Evolutionary conservation across 2,113 vertebrate genomes (phyloP).

Genomic region (Tachysurus vachellii): DNA sequence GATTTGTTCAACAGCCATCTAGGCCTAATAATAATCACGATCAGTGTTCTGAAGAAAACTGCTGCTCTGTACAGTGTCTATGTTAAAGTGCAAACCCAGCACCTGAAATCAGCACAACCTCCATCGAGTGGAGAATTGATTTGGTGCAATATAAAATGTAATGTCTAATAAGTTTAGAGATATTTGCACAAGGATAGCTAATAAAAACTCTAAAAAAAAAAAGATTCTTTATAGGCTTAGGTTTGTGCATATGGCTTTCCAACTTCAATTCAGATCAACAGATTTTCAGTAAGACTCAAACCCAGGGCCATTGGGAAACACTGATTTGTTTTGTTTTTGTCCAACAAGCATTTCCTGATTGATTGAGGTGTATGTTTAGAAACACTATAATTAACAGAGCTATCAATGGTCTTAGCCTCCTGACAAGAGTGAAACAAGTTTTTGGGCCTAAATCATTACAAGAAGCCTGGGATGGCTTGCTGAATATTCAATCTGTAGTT

Average conservation of each 20-base stretch:
- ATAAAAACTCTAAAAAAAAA: too few species aligned
- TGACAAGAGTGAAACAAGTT: background rate
- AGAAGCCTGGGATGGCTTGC: background rate
- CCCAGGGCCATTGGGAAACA: background rate
- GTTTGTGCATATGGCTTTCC: background rate
- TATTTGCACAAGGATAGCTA: background rate
- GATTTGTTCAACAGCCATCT: background rate
- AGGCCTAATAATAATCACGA: slow-evolving; percentile 1
- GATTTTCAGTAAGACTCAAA: background rate
- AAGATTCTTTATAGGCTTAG: slow-evolving; percentile 6
- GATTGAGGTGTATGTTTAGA: background rate
- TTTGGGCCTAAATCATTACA: background rate
- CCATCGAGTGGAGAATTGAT: slow-evolving; percentile 6
- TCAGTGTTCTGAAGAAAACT: slow-evolving; percentile 14
- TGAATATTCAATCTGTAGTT: background rate
- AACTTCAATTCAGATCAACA: background rate
- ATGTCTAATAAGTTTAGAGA: background rate
- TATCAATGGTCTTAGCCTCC: background rate
- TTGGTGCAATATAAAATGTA: background rate
- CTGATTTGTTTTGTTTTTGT: background rate
- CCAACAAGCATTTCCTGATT: background rate
- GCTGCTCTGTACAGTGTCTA: slow-evolving; percentile 13
- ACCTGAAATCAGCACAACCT: slow-evolving; percentile 25
- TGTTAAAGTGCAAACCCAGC: slow-evolving; percentile 26
- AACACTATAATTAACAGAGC: background rate